Evolutionary conservation across 2,888 invertebrate species (phyloP).

Genomic region (Gisinianus flammeolus): DNA sequence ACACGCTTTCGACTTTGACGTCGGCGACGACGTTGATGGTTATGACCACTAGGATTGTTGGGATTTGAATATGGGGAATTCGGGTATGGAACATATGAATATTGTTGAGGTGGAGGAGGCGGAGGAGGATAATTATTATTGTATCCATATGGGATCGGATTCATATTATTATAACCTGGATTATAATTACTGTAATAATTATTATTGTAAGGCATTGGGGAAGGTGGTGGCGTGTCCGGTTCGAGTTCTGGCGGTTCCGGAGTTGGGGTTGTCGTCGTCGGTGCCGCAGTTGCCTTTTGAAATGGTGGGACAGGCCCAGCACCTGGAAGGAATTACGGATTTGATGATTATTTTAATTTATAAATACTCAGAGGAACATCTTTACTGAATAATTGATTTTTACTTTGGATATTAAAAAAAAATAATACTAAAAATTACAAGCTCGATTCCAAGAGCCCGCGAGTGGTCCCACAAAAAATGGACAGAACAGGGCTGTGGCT

Average conservation of each 20-base stretch:
- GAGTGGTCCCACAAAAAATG: slow-evolving; percentile 35
- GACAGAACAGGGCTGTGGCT: slow-evolving; percentile 34
- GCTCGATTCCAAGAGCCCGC: slow-evolving; percentile 40
- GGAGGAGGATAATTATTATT: neutral
- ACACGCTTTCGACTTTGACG: neutral
- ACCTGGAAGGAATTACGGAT: too few relatives aligned
- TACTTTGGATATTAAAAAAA: too few relatives aligned
- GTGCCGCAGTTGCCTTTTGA: neutral
- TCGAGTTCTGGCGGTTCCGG: neutral
- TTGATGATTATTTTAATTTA: too few relatives aligned
- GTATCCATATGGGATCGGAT: neutral
- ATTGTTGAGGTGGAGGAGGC: neutral
- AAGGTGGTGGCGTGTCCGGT: neutral
- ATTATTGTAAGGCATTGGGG: neutral
- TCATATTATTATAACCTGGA: neutral
- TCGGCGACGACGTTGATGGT: neutral
- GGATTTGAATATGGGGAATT: too few relatives aligned
- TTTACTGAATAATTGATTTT: too few relatives aligned
- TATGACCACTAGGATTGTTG: neutral
- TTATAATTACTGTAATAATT: neutral
- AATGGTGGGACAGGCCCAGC: slow-evolving; percentile 44
- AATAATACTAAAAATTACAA: too few relatives aligned
- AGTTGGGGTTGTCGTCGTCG: slow-evolving; percentile 10
- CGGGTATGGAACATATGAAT: neutral
- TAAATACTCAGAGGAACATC: too few relatives aligned